phyloP scores from a whole-genome alignment of 2,888 invertebrate species.

The Baccha elongata region DNA sequence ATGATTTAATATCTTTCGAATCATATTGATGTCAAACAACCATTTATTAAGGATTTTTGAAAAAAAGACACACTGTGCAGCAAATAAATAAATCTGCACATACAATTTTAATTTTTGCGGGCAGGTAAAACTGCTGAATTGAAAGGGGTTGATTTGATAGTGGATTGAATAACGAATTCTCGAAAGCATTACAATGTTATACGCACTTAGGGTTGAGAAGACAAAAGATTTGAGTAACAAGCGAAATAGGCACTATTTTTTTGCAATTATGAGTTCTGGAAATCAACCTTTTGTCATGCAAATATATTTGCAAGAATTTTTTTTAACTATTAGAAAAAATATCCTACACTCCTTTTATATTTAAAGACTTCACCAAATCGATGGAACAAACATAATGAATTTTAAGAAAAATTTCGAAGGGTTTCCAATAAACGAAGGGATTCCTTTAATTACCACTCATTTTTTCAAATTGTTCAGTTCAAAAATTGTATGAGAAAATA shows the following conservation, averaged over 20 bases:
- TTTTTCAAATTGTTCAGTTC: too few relatives aligned
- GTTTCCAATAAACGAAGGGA: too few relatives aligned
- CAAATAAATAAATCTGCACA: slow-evolving; percentile 47
- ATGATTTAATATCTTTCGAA: slow-evolving; percentile 67
- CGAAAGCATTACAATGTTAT: background rate
- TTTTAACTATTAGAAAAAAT: too few relatives aligned
- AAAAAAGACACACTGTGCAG: background rate
- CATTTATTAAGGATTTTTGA: slow-evolving; percentile 32
- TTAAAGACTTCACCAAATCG: too few relatives aligned
- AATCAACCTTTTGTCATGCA: too few relatives aligned
- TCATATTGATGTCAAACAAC: slow-evolving; percentile 65
- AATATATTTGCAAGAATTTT: too few relatives aligned
- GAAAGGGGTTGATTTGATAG: background rate
- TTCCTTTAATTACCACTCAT: too few relatives aligned
- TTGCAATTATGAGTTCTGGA: too few relatives aligned
- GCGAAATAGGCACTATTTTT: background rate
- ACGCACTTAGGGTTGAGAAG: background rate
- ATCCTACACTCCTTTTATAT: too few relatives aligned
- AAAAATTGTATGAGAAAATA: too few relatives aligned
- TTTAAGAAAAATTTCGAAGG: too few relatives aligned
- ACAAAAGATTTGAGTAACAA: background rate
- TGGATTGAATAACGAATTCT: background rate
- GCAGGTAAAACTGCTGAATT: slow-evolving; percentile 46
- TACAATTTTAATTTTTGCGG: slow-evolving; percentile 53
- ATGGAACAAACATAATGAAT: too few relatives aligned